These are phyloP conservation scores for Phaethornis superciliosus DNA, from an alignment of 2,113 vertebrate genomes.

Conservation along the genomic window DNA sequence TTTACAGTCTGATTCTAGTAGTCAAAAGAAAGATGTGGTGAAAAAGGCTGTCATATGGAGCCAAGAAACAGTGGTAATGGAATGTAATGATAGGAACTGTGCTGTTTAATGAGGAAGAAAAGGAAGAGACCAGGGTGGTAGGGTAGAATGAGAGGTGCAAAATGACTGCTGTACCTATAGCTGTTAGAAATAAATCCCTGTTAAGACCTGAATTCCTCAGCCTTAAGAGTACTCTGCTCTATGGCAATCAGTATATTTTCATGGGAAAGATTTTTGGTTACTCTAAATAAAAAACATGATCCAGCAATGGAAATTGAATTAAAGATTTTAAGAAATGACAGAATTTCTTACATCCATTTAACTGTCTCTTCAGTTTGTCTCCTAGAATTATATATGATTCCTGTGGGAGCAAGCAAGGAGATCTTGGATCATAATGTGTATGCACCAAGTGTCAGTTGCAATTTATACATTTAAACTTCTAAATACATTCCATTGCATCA, in stretches of 20 bases:
- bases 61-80: neutral
- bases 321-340: neutral
- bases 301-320: neutral
- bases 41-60: neutral
- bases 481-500: neutral
- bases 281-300: neutral
- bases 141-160: neutral
- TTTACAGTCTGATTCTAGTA: neutral
- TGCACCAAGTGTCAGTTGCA: neutral
- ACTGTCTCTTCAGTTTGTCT: neutral
- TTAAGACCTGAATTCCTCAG: neutral
- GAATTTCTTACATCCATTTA: no score
- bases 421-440: neutral
- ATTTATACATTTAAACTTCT: neutral
- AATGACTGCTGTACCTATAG: neutral
- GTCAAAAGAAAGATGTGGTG: neutral
- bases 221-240: neutral
- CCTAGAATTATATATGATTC: neutral
- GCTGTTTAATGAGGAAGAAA: neutral
- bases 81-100: neutral
- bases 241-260: neutral
- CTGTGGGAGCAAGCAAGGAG: neutral
- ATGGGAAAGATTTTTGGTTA: neutral
- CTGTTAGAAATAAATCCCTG: neutral
- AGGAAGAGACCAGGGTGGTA: neutral